Evolutionary conservation across 37 sponge, comb jelly and placozoan genomes (phyloP).

Genomic region (Diacarnus erythraeanus): DNA sequence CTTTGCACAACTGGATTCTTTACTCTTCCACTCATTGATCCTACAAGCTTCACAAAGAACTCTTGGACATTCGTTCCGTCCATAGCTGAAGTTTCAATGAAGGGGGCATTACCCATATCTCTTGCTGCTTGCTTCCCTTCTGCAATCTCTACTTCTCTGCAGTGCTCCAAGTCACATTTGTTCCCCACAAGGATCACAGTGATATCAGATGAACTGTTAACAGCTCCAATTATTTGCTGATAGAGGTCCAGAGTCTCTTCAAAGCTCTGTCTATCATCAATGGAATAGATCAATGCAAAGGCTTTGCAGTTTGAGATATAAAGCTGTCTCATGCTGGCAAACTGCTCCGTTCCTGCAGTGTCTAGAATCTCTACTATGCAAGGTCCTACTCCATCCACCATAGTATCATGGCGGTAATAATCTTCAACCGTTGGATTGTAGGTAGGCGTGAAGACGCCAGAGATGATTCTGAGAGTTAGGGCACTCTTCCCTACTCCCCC

Average conservation of each 20-base stretch:
- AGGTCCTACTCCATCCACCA: constrained; percentile 67
- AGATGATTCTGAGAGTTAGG: constrained; percentile 79
- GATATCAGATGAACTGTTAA: constrained; percentile 30
- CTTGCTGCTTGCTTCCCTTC: constrained; percentile 69
- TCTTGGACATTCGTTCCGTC: constrained; percentile 68
- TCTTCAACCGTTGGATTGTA: constrained; percentile 90
- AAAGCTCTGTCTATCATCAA: constrained; percentile 72
- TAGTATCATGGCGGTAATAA: constrained; percentile 85
- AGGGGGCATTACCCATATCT: constrained; percentile 57
- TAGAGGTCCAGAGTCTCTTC: constrained; percentile 72
- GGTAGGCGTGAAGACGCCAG: constrained; percentile 82
- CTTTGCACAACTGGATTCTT: not conserved
- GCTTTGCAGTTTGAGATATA: constrained; percentile 74
- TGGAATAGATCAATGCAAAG: constrained; percentile 78
- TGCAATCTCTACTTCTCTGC: constrained; percentile 47
- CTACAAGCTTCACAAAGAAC: constrained; percentile 64
- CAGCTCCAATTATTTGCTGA: constrained; percentile 47
- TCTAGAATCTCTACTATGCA: constrained; percentile 86
- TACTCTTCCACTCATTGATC: constrained; percentile 30
- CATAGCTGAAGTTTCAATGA: constrained; percentile 85
- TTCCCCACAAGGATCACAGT: constrained; percentile 75
- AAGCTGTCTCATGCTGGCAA: constrained; percentile 83
- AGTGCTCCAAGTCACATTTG: constrained; percentile 67
- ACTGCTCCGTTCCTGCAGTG: constrained; percentile 86
- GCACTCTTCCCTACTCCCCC: constrained; percentile 92